Conservation (phyloP, 1,140 invertebrate species). For the Cotesia chilonis region DNA sequence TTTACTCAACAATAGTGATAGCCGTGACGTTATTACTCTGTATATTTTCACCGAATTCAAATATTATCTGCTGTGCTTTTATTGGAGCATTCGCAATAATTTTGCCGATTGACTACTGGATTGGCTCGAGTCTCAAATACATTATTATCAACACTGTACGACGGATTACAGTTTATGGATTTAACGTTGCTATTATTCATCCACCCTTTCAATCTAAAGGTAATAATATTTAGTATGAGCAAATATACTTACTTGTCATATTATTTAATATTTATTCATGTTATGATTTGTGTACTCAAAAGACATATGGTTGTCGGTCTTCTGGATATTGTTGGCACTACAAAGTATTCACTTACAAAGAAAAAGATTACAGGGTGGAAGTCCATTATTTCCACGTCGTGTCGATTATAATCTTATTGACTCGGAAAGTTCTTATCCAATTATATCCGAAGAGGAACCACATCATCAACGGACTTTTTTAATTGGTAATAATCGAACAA, state of each 20-base stretch:
- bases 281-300: slow-evolving; percentile 3
- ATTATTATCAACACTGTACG: slow-evolving; percentile 75
- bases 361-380: slow-evolving; percentile 50
- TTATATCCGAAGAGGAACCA: background rate
- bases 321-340: slow-evolving; percentile 67
- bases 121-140: slow-evolving; percentile 74
- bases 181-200: slow-evolving; percentile 69
- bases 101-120: slow-evolving; percentile 71
- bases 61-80: slow-evolving; percentile 71
- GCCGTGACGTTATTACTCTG: slow-evolving; percentile 65
- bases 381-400: slow-evolving; percentile 70
- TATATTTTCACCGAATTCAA: slow-evolving; percentile 66
- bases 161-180: slow-evolving; percentile 68
- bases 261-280: background rate
- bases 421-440: slow-evolving; percentile 2
- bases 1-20: slow-evolving; percentile 68
- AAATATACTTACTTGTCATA: slow-evolving; percentile 10
- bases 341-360: slow-evolving; percentile 51
- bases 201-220: slow-evolving; percentile 72
- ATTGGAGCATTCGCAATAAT: slow-evolving; percentile 73
- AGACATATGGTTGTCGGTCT: slow-evolving; percentile 68
- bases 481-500: no score
- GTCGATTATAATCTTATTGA: slow-evolving; percentile 22
- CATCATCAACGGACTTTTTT: no score
- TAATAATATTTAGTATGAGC: slow-evolving; percentile 50